Base-by-base conservation (phyloP, 2,888 invertebrate species). In the Micropterix aruncella region DNA sequence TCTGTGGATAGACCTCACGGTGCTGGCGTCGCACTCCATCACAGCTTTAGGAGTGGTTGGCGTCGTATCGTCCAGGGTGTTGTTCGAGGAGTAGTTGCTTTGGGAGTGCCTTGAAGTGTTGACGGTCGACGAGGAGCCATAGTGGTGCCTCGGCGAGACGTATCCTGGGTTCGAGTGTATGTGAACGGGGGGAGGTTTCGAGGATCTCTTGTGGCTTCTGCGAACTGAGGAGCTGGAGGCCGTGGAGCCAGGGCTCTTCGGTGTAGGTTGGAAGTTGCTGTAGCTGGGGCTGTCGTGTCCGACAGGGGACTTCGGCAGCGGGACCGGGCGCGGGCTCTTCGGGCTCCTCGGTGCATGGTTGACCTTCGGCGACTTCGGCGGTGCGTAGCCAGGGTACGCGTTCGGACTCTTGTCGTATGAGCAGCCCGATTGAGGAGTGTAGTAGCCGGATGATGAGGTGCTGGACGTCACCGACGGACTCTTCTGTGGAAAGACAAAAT, bases 151-250 rank as follows among this genome's bases (percentile, higher is more conserved):
- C 1, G 71, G 72, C 44, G 70, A 70, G 1, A 76, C 74, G 52
- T 77, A 77, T 2, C 76, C 76, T 16, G 77, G 77, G 56, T 77
- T 77, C 0, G 75, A 75, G 49, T 75, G 70, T 38, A 77, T 77
- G 56, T 76, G 70, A 37, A 71, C 71, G n/a, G 71, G 71, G 1
- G 70, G 70, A 2, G 70, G 70, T 48, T 68, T 70, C 1, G 69
- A 68, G 1, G 69, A 69, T 17, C 65, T 57, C 43, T 68, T 67
- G 46, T 68, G 69, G 45, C 69, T 69, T 2, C 70, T 57, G 5
- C 27, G 5, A 12, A 27, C 12, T 5, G 27, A 27, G 12, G 27
- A 27, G 27, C 12, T 27, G 5, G 27, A 7, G 5, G 27, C 5
- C 12, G 27, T 27, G 27, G 27, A 7, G 5, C 5, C 27, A 7